Evolutionary conservation across 2,888 invertebrate species (phyloP).

Genomic region (Lasioglossum figueresi): DNA sequence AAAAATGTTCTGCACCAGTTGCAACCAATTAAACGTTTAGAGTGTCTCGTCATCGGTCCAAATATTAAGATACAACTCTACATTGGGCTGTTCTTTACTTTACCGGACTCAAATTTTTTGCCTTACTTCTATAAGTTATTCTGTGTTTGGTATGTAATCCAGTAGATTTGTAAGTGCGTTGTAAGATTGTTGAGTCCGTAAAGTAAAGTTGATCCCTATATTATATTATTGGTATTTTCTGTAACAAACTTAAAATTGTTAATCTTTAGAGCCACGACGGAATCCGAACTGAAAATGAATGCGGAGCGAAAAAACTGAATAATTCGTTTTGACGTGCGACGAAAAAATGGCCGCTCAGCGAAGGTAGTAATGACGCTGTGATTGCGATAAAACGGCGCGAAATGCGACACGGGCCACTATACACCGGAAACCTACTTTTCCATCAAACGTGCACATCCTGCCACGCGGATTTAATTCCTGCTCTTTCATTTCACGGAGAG

Average conservation of each 20-base stretch:
- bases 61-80: too few species aligned
- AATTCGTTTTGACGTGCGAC: neutral
- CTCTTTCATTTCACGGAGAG: slow-evolving; percentile 49
- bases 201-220: too few species aligned
- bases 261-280: neutral
- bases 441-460: slow-evolving; percentile 18
- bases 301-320: neutral
- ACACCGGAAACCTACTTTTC: slow-evolving; percentile 18
- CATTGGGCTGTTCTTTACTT: too few species aligned
- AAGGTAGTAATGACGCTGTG: neutral
- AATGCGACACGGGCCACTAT: slow-evolving; percentile 19
- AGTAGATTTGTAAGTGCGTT: too few species aligned
- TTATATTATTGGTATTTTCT: neutral
- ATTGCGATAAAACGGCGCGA: slow-evolving; percentile 5
- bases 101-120: too few species aligned
- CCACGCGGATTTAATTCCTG: slow-evolving; percentile 53
- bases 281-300: neutral
- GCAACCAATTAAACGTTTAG: too few species aligned
- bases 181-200: too few species aligned
- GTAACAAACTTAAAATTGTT: neutral
- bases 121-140: too few species aligned
- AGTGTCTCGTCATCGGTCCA: too few species aligned
- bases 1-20: too few species aligned
- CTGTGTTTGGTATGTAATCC: too few species aligned
- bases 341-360: neutral